These are phyloP conservation scores for Dicyrtomina minuta DNA, from an alignment of 2,888 invertebrate genomes.

Conservation along the genomic window DNA sequence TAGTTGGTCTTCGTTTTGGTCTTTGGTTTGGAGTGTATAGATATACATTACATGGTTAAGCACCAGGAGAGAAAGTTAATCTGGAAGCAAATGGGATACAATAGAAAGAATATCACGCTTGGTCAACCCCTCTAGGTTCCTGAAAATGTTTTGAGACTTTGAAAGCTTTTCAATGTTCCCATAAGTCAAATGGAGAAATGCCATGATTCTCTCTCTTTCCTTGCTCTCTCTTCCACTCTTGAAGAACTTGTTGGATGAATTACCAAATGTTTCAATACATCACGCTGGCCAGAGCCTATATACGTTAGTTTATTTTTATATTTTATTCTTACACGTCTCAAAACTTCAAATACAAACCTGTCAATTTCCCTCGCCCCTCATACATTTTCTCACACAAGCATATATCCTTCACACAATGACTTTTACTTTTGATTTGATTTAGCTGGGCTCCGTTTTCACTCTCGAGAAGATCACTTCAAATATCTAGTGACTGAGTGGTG, in stretches of 20 bases:
- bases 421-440: background rate
- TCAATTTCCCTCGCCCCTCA: no score
- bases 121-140: slow-evolving; percentile 29
- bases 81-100: slow-evolving; percentile 34
- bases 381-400: background rate
- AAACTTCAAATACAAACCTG: no score
- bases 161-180: slow-evolving; percentile 50
- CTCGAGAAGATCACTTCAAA: no score
- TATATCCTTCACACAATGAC: slow-evolving; percentile 2
- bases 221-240: background rate
- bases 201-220: slow-evolving; percentile 23
- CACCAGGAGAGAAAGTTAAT: slow-evolving; percentile 19
- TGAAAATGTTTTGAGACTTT: slow-evolving; percentile 37
- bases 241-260: slow-evolving; percentile 24
- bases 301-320: no score
- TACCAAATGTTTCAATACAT: slow-evolving; percentile 32
- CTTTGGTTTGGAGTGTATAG: no score
- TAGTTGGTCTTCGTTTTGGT: no score
- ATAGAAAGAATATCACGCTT: slow-evolving; percentile 33
- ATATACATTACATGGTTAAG: background rate
- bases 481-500: no score
- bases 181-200: slow-evolving; percentile 39
- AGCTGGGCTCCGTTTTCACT: no score
- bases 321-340: no score
- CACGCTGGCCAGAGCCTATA: background rate